A percentile compares a stretch with the other conserved stretches of the same genome.
Conservation (phyloP, 2,797 vertebrate genomes). For the Galago senegalensis region DNA sequence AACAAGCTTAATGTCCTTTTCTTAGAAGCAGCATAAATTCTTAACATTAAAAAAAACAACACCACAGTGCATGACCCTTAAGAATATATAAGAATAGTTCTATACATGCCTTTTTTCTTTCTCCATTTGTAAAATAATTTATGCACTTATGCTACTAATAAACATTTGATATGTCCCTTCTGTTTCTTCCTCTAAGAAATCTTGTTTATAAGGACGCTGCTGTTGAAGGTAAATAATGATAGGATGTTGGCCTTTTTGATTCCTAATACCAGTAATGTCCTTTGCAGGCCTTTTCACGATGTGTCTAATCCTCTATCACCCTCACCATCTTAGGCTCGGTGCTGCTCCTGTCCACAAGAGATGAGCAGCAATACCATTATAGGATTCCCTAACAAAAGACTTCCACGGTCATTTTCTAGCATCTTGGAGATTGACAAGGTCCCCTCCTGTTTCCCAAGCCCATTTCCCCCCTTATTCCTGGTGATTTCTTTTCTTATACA, state of each 20-base stretch:
- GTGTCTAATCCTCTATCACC: slow-evolving; percentile 86
- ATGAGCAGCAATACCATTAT: slow-evolving; percentile 89
- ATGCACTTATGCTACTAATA: not conserved
- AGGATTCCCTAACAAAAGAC: slow-evolving; percentile 90
- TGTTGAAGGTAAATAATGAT: slow-evolving; percentile 84
- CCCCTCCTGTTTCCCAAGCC: slow-evolving; percentile 90
- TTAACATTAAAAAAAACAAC: slow-evolving; percentile 44
- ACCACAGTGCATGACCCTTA: not conserved
- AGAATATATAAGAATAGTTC: not conserved
- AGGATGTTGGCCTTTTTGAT: slow-evolving; percentile 82
- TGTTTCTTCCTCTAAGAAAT: slow-evolving; percentile 72
- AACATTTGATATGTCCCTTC: slow-evolving; percentile 73
- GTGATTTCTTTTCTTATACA: slow-evolving; percentile 91
- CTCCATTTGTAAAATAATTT: slow-evolving; percentile 54
- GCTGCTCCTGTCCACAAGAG: slow-evolving; percentile 87
- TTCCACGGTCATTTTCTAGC: slow-evolving; percentile 90
- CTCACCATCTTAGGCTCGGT: slow-evolving; percentile 85
- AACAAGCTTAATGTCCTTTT: not conserved
- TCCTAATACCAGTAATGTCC: slow-evolving; percentile 83
- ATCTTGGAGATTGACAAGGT: slow-evolving; percentile 91
- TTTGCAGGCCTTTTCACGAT: slow-evolving; percentile 86
- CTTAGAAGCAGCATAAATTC: slow-evolving; percentile 36
- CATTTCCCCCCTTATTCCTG: slow-evolving; percentile 88
- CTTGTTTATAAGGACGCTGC: slow-evolving; percentile 81
- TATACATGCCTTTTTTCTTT: not conserved